A percentile compares a stretch with the other conserved stretches of the same genome.
These are phyloP conservation scores for Fistularia commersonii DNA, from an alignment of 2,797 vertebrate species.

Conservation along the genomic window DNA sequence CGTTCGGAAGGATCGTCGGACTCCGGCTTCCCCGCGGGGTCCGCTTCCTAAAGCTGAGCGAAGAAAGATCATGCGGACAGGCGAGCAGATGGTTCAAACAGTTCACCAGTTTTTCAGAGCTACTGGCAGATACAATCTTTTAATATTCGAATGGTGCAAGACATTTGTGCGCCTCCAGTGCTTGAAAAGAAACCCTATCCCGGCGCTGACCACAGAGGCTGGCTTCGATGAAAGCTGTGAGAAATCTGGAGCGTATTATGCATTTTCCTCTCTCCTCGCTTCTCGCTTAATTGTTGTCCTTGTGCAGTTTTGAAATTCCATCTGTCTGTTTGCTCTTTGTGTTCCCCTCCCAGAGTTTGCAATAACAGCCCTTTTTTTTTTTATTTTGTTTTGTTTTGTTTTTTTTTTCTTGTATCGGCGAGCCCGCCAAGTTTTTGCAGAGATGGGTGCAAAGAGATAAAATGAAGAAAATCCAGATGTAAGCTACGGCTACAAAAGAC, in stretches of 20 bases:
- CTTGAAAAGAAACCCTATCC: slow-evolving; percentile 57
- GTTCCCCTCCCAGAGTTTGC: slow-evolving; percentile 24
- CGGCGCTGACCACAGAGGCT: slow-evolving; percentile 49
- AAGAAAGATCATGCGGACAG: slow-evolving; percentile 23
- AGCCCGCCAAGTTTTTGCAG: slow-evolving; percentile 18
- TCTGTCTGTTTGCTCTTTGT: slow-evolving; percentile 45
- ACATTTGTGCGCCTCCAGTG: slow-evolving; percentile 50
- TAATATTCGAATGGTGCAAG: slow-evolving; percentile 53
- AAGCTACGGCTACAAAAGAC: slow-evolving; percentile 10
- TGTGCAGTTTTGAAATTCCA: slow-evolving; percentile 57
- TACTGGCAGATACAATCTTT: slow-evolving; percentile 51
- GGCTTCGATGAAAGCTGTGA: slow-evolving; percentile 54
- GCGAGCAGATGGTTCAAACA: slow-evolving; percentile 51
- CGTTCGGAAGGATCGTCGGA: too few relatives aligned
- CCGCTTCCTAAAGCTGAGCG: not conserved
- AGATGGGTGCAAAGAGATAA: slow-evolving; percentile 9
- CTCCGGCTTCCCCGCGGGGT: not conserved
- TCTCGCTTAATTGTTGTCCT: slow-evolving; percentile 57
- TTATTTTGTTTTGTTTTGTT: too few relatives aligned
- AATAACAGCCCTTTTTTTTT: slow-evolving; percentile 18
- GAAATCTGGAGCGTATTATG: slow-evolving; percentile 54
- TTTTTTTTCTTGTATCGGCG: slow-evolving; percentile 1
- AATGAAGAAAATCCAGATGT: slow-evolving; percentile 27
- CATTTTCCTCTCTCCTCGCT: slow-evolving; percentile 35
- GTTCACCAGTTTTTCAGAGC: slow-evolving; percentile 47